Base-by-base conservation (phyloP, 2,888 invertebrate species). In the Rugalucina vietnamica region DNA sequence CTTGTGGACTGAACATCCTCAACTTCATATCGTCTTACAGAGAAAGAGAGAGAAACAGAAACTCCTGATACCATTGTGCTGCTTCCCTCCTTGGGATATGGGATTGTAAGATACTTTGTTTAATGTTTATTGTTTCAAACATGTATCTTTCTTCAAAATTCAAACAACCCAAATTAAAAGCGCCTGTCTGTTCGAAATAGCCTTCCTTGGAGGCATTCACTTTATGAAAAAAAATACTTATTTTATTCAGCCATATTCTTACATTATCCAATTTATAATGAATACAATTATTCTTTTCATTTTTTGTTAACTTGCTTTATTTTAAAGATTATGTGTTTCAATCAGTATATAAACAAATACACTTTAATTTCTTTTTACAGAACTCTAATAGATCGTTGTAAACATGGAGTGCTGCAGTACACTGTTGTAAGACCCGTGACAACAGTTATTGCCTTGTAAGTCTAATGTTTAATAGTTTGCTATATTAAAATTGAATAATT, bases 361-460 rank as follows among this genome's bases (percentile, higher is more conserved):
- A n/a, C n/a, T n/a, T n/a, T n/a, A n/a, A n/a, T 72, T 75, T 81
- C 85, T 89, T 91, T 88, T 96, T 96, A 89, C 95, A 97, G 97
- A 82, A 97, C 98, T 95, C 98, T 99, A 95, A 97, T 99, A 73
- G 97, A 98, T 94, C 97, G 97, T 94, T 99, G 99, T 95, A 98
- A 98, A 95, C 99, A 99, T 96, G 99, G 99, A 43, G 99, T 99
- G 91, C 95, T 99, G 39, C 99, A 99, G 94, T 99, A 99, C 93
- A 98, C 98, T 1, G 97, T 98, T 39, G 97, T 99, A 71, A 96
- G 98, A 91, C 98, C 98, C 54, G 95, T 98, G 84, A 98, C 98
- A 60, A 98, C 99, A 71, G 96, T 97, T 27, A 97, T 98, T 94
- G 97, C 98, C 81, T 97, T 98, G 97, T 97, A 96, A 97, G 97